Percentiles rank a stretch among this genome's conserved stretches.
These are phyloP conservation scores for Rhaphigaster nebulosa DNA, from an alignment of 2,888 invertebrate species.

Conservation along the genomic window DNA sequence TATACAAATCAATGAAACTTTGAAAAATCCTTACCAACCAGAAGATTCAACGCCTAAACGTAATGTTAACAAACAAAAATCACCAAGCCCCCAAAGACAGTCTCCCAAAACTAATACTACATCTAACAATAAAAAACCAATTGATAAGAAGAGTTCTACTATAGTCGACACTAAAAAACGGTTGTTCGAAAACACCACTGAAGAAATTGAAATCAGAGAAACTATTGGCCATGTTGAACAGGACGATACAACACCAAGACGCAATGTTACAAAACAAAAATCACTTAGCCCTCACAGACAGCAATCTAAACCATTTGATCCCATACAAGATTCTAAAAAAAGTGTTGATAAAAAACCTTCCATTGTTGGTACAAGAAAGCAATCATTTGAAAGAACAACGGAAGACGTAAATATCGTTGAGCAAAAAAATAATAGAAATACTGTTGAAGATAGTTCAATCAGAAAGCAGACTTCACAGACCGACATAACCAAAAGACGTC, in stretches of 20 bases:
- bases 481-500: conserved; percentile 7
- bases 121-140: conserved; percentile 34
- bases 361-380: neutral
- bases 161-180: neutral
- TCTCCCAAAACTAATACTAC: neutral
- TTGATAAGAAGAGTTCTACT: conserved; percentile 32
- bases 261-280: conserved; percentile 63
- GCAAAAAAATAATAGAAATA: conserved; percentile 58
- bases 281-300: conserved; percentile 67
- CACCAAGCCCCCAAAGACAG: conserved; percentile 63
- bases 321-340: conserved; percentile 5
- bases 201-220: conserved; percentile 51
- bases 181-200: conserved; percentile 59
- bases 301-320: neutral
- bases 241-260: neutral
- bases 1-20: neutral
- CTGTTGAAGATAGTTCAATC: conserved; percentile 57
- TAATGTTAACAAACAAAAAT: neutral
- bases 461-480: neutral
- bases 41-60: conserved; percentile 51
- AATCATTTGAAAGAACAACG: conserved; percentile 59
- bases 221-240: neutral
- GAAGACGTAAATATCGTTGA: conserved; percentile 52
- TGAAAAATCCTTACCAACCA: neutral
- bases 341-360: conserved; percentile 46